These are phyloP conservation scores for Chesias legatella DNA, from an alignment of 2,888 invertebrate species.

Conservation along the genomic window DNA sequence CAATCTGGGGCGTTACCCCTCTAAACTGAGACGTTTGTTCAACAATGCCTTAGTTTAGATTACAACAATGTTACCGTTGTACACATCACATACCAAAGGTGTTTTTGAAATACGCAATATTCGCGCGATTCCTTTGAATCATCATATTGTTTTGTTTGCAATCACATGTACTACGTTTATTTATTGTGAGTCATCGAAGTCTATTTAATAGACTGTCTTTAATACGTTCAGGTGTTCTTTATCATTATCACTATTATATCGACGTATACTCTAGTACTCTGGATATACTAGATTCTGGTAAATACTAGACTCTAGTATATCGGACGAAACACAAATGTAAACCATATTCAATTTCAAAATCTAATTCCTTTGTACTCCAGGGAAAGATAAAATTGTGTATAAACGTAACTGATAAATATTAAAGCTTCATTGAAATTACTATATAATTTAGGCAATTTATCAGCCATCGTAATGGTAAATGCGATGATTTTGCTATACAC, in stretches of 20 bases:
- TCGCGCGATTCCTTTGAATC: conserved; percentile 19
- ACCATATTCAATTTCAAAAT: too few species aligned
- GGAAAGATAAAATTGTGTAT: conserved; percentile 1
- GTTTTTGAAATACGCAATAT: conserved; percentile 26
- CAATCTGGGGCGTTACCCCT: conserved; percentile 72
- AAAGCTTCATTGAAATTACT: conserved; percentile 8
- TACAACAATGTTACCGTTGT: conserved; percentile 46
- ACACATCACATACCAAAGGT: conserved; percentile 44
- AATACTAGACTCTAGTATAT: too few species aligned
- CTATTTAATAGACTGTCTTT: background rate
- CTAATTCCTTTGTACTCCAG: too few species aligned
- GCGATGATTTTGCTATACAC: conserved; percentile 18
- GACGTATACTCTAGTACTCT: too few species aligned
- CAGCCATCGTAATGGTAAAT: conserved; percentile 17
- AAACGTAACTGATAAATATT: conserved; percentile 11
- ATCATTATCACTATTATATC: too few species aligned
- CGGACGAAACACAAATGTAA: too few species aligned
- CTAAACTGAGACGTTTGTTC: conserved; percentile 66
- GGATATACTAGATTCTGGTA: too few species aligned
- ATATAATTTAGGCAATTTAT: conserved; percentile 18
- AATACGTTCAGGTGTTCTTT: background rate
- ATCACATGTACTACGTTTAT: conserved; percentile 8
- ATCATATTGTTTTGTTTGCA: conserved; percentile 14
- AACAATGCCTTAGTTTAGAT: conserved; percentile 58
- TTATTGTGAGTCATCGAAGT: conserved; percentile 13